phyloP scores from a whole-genome alignment of 2,797 vertebrate species.

The Sardinella longiceps region DNA sequence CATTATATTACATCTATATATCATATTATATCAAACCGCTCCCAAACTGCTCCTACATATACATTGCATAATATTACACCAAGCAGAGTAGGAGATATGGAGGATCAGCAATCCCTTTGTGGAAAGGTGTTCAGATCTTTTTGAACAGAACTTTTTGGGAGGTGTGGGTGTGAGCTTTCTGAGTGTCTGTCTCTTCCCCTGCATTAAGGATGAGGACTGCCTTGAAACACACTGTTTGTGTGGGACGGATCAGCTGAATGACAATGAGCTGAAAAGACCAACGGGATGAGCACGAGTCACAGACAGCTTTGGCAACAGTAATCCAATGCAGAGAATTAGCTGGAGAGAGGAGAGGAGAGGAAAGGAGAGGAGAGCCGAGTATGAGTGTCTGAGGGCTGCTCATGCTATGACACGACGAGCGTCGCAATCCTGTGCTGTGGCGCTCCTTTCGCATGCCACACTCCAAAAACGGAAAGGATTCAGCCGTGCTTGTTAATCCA shows the following conservation, averaged over 20 bases:
- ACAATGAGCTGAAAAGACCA: background rate
- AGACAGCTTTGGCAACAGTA: background rate
- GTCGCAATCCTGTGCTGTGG: background rate
- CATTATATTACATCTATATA: too few relatives aligned
- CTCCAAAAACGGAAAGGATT: background rate
- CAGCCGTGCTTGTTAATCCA: background rate
- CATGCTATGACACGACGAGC: background rate
- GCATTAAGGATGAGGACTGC: background rate
- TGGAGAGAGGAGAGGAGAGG: background rate
- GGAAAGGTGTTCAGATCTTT: background rate
- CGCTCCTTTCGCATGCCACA: background rate
- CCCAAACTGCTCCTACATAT: too few relatives aligned
- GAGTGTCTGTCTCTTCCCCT: background rate
- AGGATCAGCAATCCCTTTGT: background rate
- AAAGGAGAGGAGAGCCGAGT: too few relatives aligned
- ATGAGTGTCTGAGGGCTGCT: background rate
- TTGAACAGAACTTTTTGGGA: too few relatives aligned
- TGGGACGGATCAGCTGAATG: background rate
- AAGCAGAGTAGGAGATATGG: background rate
- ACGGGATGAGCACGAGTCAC: background rate
- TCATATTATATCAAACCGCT: too few relatives aligned
- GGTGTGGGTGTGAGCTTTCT: background rate
- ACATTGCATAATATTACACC: background rate
- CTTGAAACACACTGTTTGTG: background rate
- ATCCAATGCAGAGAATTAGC: slow-evolving; percentile 7